Evolutionary conservation across 1,140 invertebrate species (phyloP).

Genomic region (Spodoptera frugiperda): DNA sequence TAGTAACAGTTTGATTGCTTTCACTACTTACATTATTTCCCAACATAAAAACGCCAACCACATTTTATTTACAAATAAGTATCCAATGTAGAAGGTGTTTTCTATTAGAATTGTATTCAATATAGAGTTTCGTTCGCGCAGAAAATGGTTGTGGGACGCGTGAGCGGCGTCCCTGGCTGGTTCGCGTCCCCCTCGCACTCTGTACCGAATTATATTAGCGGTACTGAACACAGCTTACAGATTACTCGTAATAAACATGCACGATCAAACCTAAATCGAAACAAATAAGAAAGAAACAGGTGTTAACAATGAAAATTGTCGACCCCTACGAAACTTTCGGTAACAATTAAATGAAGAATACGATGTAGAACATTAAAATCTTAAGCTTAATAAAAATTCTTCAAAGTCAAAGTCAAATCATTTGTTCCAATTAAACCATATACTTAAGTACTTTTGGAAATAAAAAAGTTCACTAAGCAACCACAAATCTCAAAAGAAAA

Average conservation of each 20-base stretch:
- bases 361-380: no score
- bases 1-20: background rate
- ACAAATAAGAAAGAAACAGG: background rate
- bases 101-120: conserved; percentile 78
- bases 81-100: conserved; percentile 66
- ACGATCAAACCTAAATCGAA: conserved; percentile 11
- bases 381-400: no score
- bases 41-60: background rate
- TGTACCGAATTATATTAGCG: conserved; percentile 38
- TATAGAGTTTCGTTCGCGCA: conserved; percentile 77
- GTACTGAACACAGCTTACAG: conserved; percentile 18
- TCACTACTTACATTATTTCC: background rate
- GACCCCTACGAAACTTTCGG: background rate
- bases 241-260: conserved; percentile 34
- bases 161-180: conserved; percentile 54
- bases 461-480: background rate
- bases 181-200: conserved; percentile 37
- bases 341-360: background rate
- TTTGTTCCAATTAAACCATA: no score
- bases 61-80: conserved; percentile 10
- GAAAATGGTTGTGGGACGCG: conserved; percentile 73
- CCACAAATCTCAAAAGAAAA: conserved; percentile 4
- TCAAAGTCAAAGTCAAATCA: no score
- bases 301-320: background rate
- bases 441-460: no score